Evolutionary conservation across 2,888 invertebrate genomes (phyloP).

Genomic region (Diadegma fenestrale): DNA sequence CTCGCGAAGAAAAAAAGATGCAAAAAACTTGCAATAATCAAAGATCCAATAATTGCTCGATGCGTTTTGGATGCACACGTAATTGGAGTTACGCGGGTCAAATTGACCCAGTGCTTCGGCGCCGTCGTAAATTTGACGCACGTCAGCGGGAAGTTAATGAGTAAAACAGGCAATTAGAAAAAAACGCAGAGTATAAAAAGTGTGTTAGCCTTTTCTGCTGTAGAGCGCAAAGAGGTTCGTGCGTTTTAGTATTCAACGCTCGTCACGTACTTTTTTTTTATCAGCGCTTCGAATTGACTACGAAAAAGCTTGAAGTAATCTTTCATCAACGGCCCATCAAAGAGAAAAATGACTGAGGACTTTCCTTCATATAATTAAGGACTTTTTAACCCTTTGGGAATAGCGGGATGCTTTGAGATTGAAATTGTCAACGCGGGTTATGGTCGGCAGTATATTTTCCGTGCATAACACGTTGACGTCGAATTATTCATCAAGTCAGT

Average conservation of each 20-base stretch:
- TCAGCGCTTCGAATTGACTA: neutral
- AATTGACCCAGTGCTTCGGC: neutral
- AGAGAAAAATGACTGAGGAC: neutral
- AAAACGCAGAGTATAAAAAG: neutral
- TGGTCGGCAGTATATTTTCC: neutral
- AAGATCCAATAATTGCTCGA: too few relatives aligned
- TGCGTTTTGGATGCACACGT: too few relatives aligned
- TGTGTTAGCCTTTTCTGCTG: neutral
- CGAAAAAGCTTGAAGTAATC: neutral
- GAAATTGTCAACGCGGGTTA: slow-evolving; percentile 13
- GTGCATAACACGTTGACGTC: neutral
- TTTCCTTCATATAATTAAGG: neutral
- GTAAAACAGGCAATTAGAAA: neutral
- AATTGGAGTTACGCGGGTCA: neutral
- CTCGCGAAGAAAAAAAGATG: too few relatives aligned
- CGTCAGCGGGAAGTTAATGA: neutral
- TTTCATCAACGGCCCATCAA: neutral
- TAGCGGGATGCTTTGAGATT: neutral
- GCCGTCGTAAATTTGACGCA: neutral
- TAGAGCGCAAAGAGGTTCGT: neutral
- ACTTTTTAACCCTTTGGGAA: neutral
- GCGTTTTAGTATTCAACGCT: neutral
- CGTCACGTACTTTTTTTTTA: neutral
- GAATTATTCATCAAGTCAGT: slow-evolving; percentile 23
- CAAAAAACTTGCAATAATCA: too few relatives aligned